Evolutionary conservation across 2,113 vertebrate species (phyloP).

Genomic region (Spea bombifrons): DNA sequence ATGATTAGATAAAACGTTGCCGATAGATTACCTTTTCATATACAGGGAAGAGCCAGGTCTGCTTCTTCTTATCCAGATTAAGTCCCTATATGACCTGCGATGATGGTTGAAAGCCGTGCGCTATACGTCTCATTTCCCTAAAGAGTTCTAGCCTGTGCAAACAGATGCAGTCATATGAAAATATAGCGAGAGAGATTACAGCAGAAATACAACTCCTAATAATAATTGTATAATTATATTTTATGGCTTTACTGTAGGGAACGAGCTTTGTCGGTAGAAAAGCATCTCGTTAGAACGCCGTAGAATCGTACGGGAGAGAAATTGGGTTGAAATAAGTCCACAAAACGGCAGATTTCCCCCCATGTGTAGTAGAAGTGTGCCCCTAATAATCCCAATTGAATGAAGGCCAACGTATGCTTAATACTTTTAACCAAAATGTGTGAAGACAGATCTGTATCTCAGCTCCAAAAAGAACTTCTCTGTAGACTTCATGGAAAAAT

Average conservation of each 20-base stretch:
- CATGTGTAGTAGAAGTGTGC: background rate
- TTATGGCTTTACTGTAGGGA: background rate
- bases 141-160: background rate
- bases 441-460: background rate
- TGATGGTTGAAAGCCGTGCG: too few relatives aligned
- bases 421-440: background rate
- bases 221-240: background rate
- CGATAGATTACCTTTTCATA: too few relatives aligned
- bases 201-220: background rate
- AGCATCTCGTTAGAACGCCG: background rate
- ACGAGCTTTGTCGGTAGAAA: background rate
- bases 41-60: too few relatives aligned
- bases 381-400: background rate
- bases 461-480: background rate
- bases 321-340: background rate
- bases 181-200: background rate
- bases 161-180: slow-evolving; percentile 1
- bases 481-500: too few relatives aligned
- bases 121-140: background rate
- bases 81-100: too few relatives aligned
- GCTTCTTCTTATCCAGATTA: too few relatives aligned
- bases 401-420: background rate
- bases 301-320: background rate
- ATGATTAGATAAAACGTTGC: too few relatives aligned
- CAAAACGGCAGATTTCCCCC: background rate